Percentiles rank a stretch among this genome's conserved stretches.
Evolutionary conservation across 2,113 vertebrate species (phyloP).

Genomic region (Eubucco bourcierii): DNA sequence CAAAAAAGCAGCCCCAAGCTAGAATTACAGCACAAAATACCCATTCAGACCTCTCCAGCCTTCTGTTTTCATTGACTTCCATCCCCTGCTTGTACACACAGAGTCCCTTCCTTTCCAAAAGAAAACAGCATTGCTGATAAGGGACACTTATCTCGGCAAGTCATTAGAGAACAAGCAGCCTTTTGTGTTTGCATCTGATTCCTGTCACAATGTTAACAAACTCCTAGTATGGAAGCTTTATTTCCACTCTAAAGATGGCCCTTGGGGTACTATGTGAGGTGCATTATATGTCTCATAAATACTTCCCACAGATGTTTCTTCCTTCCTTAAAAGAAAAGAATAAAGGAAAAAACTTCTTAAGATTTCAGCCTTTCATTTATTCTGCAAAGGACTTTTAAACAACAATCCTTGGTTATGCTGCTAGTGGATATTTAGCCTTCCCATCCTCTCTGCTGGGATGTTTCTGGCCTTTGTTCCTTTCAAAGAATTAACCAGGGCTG

Average conservation of each 20-base stretch:
- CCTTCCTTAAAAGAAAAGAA: neutral
- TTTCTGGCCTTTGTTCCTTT: neutral
- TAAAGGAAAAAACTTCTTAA: neutral
- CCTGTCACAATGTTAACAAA: constrained; percentile 6
- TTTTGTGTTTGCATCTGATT: constrained; percentile 23
- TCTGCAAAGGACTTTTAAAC: constrained; percentile 6
- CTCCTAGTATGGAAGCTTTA: neutral
- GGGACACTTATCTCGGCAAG: constrained; percentile 27
- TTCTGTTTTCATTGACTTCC: constrained; percentile 58
- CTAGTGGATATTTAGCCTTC: constrained; percentile 21
- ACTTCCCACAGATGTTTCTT: neutral
- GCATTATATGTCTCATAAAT: neutral
- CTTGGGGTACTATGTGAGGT: neutral
- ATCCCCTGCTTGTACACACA: constrained; percentile 56
- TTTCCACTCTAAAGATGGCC: constrained; percentile 24
- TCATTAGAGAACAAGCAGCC: neutral
- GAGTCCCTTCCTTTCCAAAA: constrained; percentile 33
- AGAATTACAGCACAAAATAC: constrained; percentile 58
- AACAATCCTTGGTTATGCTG: neutral
- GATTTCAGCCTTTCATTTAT: constrained; percentile 28
- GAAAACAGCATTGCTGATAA: constrained; percentile 41
- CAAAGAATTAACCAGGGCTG: neutral
- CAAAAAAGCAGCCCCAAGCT: constrained; percentile 54
- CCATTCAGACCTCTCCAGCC: constrained; percentile 64
- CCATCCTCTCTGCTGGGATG: neutral